phyloP scores from a whole-genome alignment of 1,140 invertebrate genomes.

The Hestina assimilis region DNA sequence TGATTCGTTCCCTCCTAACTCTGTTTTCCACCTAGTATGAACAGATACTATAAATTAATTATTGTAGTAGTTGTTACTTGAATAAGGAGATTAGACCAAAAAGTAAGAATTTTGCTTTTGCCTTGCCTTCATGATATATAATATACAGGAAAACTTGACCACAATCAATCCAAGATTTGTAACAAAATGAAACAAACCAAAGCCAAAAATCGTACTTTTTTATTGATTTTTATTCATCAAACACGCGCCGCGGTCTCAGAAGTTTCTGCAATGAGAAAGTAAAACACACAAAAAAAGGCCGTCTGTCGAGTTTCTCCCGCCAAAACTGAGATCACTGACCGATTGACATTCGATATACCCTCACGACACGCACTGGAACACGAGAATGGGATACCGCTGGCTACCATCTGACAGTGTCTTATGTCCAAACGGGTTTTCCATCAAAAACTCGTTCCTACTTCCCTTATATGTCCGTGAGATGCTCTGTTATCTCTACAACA shows the following conservation, averaged over 20 bases:
- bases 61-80: too few species aligned
- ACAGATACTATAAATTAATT: too few species aligned
- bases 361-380: constrained; percentile 22
- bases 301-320: constrained; percentile 69
- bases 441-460: constrained; percentile 17
- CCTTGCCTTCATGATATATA: neutral
- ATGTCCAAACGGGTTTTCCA: constrained; percentile 23
- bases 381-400: constrained; percentile 22
- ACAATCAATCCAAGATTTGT: neutral
- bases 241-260: constrained; percentile 18
- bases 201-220: constrained; percentile 4
- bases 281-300: constrained; percentile 71
- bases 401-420: constrained; percentile 20
- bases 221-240: constrained; percentile 28
- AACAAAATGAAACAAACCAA: constrained; percentile 5
- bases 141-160: neutral
- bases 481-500: neutral
- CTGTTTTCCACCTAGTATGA: neutral
- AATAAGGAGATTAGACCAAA: too few species aligned
- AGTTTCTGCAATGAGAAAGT: constrained; percentile 58
- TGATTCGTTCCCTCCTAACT: neutral
- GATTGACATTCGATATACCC: constrained; percentile 64
- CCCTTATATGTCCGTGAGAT: neutral
- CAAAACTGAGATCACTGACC: constrained; percentile 69
- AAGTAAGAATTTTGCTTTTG: too few species aligned